A percentile compares a stretch with the other conserved stretches of the same genome.
Evolutionary conservation across 2,888 invertebrate genomes (phyloP).

Genomic region (Rhagonycha fulva): DNA sequence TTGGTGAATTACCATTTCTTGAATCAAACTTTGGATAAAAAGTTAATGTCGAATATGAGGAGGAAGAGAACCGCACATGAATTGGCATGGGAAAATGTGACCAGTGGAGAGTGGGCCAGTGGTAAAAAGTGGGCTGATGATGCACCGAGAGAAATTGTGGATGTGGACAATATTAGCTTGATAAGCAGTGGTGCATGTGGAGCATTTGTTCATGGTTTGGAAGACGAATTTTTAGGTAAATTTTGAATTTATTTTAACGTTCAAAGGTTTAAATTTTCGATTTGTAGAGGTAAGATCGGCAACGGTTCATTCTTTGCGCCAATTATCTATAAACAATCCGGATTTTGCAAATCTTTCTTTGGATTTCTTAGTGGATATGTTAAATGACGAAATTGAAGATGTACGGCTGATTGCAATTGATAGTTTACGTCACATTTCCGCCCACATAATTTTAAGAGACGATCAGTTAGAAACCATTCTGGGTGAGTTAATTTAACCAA

Average conservation of each 20-base stretch:
- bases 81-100: slow-evolving; percentile 78
- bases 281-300: slow-evolving; percentile 87
- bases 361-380: slow-evolving; percentile 99
- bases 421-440: slow-evolving; percentile 86
- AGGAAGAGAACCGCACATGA: slow-evolving; percentile 81
- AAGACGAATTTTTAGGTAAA: slow-evolving; percentile 90
- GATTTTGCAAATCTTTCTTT: slow-evolving; percentile 87
- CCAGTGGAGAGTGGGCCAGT: slow-evolving; percentile 89
- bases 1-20: slow-evolving; percentile 87
- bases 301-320: slow-evolving; percentile 91
- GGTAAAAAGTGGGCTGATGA: slow-evolving; percentile 90
- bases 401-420: slow-evolving; percentile 94
- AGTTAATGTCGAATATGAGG: slow-evolving; percentile 93
- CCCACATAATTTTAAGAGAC: slow-evolving; percentile 86
- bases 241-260: background rate
- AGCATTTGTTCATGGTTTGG: slow-evolving; percentile 96
- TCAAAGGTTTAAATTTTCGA: background rate
- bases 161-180: slow-evolving; percentile 76
- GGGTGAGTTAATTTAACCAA: too few relatives aligned
- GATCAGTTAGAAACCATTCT: slow-evolving; percentile 96
- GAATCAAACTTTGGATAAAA: slow-evolving; percentile 96
- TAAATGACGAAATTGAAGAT: slow-evolving; percentile 98
- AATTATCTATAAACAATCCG: slow-evolving; percentile 80
- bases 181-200: slow-evolving; percentile 96
- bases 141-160: slow-evolving; percentile 73